Evolutionary conservation across 2,888 invertebrate genomes (phyloP), one percentile per base, ranked within the genome.

Genomic region (Hydraecia micacea): DNA sequence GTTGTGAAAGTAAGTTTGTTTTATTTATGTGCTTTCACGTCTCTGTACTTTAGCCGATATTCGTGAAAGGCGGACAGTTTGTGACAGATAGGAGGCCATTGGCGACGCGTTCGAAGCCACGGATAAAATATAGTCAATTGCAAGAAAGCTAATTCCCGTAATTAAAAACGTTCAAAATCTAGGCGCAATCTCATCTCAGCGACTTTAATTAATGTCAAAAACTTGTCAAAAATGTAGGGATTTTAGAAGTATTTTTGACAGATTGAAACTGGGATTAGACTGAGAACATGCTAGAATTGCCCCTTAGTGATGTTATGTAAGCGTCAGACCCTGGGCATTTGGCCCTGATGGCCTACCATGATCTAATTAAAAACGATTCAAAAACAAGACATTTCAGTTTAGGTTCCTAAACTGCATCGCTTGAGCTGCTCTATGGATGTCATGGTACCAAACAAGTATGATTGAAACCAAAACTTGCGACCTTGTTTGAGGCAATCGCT

Each of bases 11-110:
- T 80, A 28, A 68, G 18, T 32, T 46, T 62, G 55, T 68, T 55
- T 58, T 62, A 79, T 79, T 79, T 80, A 36, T 55, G 72, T 80
- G 42, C 67, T 81, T 81, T 68, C 82, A 28, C 62, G 28, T 55
- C 21, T n/a, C 21, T 42, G 32, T 67, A 46, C 42, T 52, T 58
- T 58, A 60, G 18, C 7, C 9, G 28, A 77, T 67, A 78, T 39
- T 52, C 75, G 58, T 67, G 75, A 63, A 55, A 63, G 75, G 67
- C 15, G 36, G 21, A 42, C 25, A 21, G 36, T 60, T 73, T 42
- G 67, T 32, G 60, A 67, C 39, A 75, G 21, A 60, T 32, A 3
- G 28, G n/a, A 18, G n/a, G 32, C 46, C 25, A 9, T 52, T 5
- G 39, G 18, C 25, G 13, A 32, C 3, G 18, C 15, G n/a, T 28